These are phyloP conservation scores for Elmis aenea DNA, from an alignment of 2,888 invertebrate species.

Conservation along the genomic window DNA sequence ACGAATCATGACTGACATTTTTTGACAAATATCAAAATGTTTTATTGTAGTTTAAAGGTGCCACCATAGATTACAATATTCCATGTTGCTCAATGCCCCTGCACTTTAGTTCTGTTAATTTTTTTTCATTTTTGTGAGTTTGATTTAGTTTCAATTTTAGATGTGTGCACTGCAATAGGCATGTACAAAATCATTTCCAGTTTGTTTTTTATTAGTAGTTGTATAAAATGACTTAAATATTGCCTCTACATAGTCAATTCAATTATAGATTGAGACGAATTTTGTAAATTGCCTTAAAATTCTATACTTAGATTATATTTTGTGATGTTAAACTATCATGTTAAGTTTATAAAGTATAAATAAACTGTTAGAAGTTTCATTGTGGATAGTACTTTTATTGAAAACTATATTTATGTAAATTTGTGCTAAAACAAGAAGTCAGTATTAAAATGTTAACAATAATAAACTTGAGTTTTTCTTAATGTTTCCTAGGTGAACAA, in stretches of 20 bases:
- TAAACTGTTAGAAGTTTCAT: constrained; percentile 26
- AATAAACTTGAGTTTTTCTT: background rate
- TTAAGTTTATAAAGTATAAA: constrained; percentile 34
- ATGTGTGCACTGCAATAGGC: too few species aligned
- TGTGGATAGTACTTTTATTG: constrained; percentile 27
- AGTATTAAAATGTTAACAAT: constrained; percentile 26
- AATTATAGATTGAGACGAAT: constrained; percentile 13
- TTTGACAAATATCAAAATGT: too few species aligned
- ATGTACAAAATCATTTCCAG: too few species aligned
- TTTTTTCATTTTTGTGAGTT: too few species aligned
- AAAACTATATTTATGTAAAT: constrained; percentile 33
- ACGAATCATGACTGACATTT: too few species aligned
- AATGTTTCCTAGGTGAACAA: too few species aligned
- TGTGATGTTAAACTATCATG: constrained; percentile 32
- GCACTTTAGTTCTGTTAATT: too few species aligned
- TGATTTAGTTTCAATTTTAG: too few species aligned
- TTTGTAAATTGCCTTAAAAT: constrained; percentile 22
- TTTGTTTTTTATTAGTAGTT: too few species aligned
- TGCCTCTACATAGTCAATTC: constrained; percentile 17
- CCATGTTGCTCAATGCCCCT: too few species aligned
- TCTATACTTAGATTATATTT: constrained; percentile 32
- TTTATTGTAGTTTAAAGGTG: too few species aligned
- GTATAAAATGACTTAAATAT: constrained; percentile 8
- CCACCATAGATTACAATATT: too few species aligned
- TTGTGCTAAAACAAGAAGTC: constrained; percentile 23